Base-by-base conservation (phyloP, 2,797 vertebrate genomes). In the Pyrocephalus nanus region DNA sequence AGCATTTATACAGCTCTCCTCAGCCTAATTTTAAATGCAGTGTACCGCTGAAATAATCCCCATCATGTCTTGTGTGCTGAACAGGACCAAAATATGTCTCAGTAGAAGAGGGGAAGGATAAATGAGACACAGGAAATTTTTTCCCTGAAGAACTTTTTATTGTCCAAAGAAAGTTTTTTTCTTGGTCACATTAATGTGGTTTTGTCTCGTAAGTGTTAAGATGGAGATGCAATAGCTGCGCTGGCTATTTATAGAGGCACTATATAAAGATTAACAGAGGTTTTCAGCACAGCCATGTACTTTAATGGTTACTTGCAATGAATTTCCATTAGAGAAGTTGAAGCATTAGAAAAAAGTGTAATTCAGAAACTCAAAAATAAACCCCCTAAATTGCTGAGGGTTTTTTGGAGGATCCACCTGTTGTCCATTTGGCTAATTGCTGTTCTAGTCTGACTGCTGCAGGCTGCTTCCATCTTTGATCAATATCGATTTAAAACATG, bases 261-360 rank as follows among this genome's bases (percentile, higher is more conserved):
- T 66, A 60, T 36, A 25, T 74, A 81, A 92, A 82, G 54, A 93
- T 75, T 77, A 89, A 64, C 86, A 93, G 92, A 95, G 96, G 94
- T 91, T 96, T 96, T 91, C 93, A 65, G 80, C 90, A 76, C n/a
- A 78, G 72, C 51, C 53, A 16, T 38, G 76, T 81, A 69, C 85
- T 87, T 93, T 88, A 89, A 26, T 38, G 48, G 45, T 72, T 86
- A 70, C 89, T 94, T 48, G n/a, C 2, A 54, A 94, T 51, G 95
- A 96, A 80, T 78, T 78, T 58, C 86, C 84, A 45, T 34, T 45
- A 57, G 29, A 85, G 26, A 96, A 86, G n/a, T 42, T 6, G 26
- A 6, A 70, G 23, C 43, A 42, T 64, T 69, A 84, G 54, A 54
- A 79, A 81, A 86, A 80, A 71, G 7, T 4, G 2, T 50, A 84